Conservation (phyloP, 2,113 vertebrate genomes). For the Mungos mungo region DNA sequence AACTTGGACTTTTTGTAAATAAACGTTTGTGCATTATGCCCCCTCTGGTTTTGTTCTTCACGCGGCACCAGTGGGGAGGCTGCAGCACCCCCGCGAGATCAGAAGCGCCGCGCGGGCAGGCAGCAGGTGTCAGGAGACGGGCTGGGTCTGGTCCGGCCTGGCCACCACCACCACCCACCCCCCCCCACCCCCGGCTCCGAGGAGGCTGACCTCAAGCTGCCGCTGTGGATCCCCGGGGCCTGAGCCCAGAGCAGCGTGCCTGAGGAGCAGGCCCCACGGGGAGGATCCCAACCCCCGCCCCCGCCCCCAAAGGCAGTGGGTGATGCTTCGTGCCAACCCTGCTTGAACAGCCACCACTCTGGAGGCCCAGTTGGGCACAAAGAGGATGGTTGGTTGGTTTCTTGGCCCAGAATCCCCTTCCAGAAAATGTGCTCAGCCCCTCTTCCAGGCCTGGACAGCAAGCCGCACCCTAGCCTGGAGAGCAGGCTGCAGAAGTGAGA, state of each 20-base stretch:
- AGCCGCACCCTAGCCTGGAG: not conserved
- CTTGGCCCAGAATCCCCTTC: not conserved
- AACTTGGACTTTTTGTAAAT: conserved; percentile 89
- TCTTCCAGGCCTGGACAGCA: not conserved
- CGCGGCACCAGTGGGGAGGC: fast-evolving
- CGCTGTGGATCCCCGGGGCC: not conserved
- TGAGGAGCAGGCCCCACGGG: not conserved
- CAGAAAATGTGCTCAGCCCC: not conserved
- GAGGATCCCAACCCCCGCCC: not conserved
- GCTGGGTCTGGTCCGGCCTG: fast-evolving
- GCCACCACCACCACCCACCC: fast-evolving
- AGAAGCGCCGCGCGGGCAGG: not conserved
- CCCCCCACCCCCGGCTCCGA: not conserved
- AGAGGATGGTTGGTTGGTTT: too few relatives aligned
- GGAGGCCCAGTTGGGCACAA: not conserved
- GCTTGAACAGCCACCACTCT: not conserved
- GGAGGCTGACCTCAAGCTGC: not conserved
- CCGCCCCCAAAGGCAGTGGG: not conserved
- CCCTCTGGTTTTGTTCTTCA: not conserved
- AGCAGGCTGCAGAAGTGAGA: not conserved
- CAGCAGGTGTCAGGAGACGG: fast-evolving
- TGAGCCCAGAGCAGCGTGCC: not conserved
- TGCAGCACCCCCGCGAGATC: fast-evolving
- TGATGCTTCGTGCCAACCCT: fast-evolving
- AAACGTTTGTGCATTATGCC: conserved; percentile 82